Base-by-base conservation (phyloP, 1,140 invertebrate genomes). In the Tetraneura akinire region DNA sequence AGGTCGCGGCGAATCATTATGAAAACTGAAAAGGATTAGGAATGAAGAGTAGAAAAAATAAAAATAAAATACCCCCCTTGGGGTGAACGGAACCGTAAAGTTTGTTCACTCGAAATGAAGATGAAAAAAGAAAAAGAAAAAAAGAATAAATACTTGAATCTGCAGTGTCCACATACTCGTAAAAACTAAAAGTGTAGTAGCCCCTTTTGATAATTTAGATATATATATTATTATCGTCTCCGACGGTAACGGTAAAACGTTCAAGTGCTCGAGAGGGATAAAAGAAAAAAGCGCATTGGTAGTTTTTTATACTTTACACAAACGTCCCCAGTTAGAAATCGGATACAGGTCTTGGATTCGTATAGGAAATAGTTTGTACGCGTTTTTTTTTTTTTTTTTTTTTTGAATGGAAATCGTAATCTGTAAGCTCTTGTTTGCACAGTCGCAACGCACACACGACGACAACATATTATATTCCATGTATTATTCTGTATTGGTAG, bases 331-430 rank as follows among this genome's bases (percentile, higher is more conserved):
- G 23, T 16, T 18, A 26, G 21, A 11, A 23, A 32, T 13, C n/a
- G 16, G 14, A 68, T 45, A 68, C 13, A 8, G 29, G 21, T 5
- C 37, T 68, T n/a, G n/a, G 3, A n/a, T 13, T 42, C n/a, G n/a
- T 37, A n/a, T n/a, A 18, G 29, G n/a, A 66, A 66, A 68, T 45
- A 45, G 64, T 68, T 45, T 45, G 42, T 21, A 68, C 21, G 5
- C 13, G 13, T 45, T 68, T n/a, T n/a, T n/a, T n/a, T n/a, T n/a
- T n/a, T n/a, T n/a, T n/a, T n/a, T n/a, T n/a, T n/a, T n/a, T n/a
- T n/a, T n/a, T 68, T 68, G n/a, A 68, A 68, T 45, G 37, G n/a
- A 68, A 45, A 68, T 68, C 37, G 64, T 45, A 68, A 68, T 45
- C 37, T 32, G 8, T 37, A 21, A 16, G 42, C 13, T 45, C 13